Evolutionary conservation across 2,113 vertebrate genomes (phyloP).

Genomic region (Oncorhynchus nerka): DNA sequence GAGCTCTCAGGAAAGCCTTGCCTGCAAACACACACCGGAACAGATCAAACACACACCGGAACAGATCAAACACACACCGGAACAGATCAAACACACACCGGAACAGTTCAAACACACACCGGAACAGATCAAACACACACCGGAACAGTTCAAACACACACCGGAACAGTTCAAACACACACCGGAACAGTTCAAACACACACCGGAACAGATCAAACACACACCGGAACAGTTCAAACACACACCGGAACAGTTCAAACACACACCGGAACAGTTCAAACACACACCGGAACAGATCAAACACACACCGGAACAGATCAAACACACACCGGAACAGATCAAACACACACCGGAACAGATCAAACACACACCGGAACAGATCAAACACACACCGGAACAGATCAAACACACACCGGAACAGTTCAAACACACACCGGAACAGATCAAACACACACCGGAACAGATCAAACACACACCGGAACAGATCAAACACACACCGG

Average conservation of each 20-base stretch:
- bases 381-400: too few species aligned
- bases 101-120: neutral
- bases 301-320: too few species aligned
- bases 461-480: neutral
- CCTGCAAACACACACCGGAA: constrained; percentile 62
- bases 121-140: neutral
- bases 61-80: neutral
- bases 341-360: too few species aligned
- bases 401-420: neutral
- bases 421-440: neutral
- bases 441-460: neutral
- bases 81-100: neutral
- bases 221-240: neutral
- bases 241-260: too few species aligned
- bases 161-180: neutral
- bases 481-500: neutral
- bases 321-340: too few species aligned
- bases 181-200: neutral
- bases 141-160: neutral
- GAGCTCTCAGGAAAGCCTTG: constrained; percentile 82
- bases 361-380: too few species aligned
- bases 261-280: too few species aligned
- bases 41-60: neutral
- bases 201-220: neutral
- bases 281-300: too few species aligned